Evolutionary conservation across 2,888 invertebrate genomes (phyloP).

Genomic region (Eurois occulta): DNA sequence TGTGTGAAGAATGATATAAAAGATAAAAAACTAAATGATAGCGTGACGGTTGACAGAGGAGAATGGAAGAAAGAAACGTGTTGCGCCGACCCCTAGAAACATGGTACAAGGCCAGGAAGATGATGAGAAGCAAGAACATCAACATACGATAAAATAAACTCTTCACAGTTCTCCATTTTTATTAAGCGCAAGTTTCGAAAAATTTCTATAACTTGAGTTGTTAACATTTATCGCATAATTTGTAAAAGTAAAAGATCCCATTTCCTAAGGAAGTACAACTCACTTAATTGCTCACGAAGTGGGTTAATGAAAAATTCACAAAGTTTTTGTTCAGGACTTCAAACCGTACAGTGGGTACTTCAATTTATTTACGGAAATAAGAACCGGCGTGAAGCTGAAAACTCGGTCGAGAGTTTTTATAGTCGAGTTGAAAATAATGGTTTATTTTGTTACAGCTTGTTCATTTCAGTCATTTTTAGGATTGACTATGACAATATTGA

Average conservation of each 20-base stretch:
- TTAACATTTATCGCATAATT: constrained; percentile 28
- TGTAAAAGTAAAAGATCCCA: constrained; percentile 18
- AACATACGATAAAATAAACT: not conserved
- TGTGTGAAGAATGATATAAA: no score
- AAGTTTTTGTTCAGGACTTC: constrained; percentile 48
- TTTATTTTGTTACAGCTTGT: not conserved
- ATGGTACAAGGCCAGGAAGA: no score
- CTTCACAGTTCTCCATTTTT: no score
- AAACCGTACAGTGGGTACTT: not conserved
- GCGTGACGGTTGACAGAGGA: no score
- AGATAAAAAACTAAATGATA: no score
- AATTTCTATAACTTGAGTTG: not conserved
- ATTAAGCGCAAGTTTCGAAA: not conserved
- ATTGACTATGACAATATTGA: not conserved
- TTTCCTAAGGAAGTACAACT: constrained; percentile 26
- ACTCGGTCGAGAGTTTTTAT: not conserved
- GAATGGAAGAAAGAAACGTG: no score
- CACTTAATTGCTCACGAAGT: constrained; percentile 46
- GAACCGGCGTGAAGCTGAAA: constrained; percentile 3
- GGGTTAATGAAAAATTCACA: constrained; percentile 47
- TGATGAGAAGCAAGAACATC: no score
- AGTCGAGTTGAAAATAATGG: not conserved
- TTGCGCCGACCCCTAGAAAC: no score
- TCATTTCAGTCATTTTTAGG: not conserved
- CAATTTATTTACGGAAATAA: constrained; percentile 27